Percentiles rank a stretch among this genome's conserved stretches.
Conservation (phyloP, 2,797 vertebrate genomes). For the Premnoplex brunnescens region DNA sequence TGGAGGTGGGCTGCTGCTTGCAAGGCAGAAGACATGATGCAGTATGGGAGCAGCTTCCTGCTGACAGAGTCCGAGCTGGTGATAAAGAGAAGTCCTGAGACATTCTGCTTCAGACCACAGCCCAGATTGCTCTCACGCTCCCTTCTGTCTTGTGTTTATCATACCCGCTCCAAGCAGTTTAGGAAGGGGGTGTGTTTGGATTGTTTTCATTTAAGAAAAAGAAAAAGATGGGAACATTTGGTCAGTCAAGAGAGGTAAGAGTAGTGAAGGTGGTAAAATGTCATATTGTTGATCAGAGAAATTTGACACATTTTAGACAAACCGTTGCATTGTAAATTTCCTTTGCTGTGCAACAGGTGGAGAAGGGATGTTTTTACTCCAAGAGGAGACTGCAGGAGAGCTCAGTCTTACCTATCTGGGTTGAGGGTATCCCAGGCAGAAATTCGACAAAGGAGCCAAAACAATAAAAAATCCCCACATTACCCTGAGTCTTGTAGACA, state of each 20-base stretch:
- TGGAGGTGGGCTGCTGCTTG: not conserved
- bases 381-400: rapidly evolving
- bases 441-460: not conserved
- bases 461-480: not conserved
- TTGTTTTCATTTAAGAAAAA: not conserved
- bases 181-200: not conserved
- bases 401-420: rapidly evolving
- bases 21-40: not conserved
- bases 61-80: not conserved
- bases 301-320: not conserved
- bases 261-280: not conserved
- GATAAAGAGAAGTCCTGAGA: constrained; percentile 23
- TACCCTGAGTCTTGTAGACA: not conserved
- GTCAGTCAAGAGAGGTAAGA: not conserved
- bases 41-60: constrained; percentile 18
- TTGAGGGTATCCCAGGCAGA: not conserved
- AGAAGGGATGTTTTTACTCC: not conserved
- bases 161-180: not conserved
- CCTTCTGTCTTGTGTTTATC: not conserved
- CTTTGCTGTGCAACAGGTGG: not conserved
- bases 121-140: not conserved
- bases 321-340: not conserved
- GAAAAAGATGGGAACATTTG: not conserved
- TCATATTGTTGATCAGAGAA: not conserved
- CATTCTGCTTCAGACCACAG: not conserved